phyloP scores from a whole-genome alignment of 2,888 invertebrate species.

The Leptogaster cylindrica region DNA sequence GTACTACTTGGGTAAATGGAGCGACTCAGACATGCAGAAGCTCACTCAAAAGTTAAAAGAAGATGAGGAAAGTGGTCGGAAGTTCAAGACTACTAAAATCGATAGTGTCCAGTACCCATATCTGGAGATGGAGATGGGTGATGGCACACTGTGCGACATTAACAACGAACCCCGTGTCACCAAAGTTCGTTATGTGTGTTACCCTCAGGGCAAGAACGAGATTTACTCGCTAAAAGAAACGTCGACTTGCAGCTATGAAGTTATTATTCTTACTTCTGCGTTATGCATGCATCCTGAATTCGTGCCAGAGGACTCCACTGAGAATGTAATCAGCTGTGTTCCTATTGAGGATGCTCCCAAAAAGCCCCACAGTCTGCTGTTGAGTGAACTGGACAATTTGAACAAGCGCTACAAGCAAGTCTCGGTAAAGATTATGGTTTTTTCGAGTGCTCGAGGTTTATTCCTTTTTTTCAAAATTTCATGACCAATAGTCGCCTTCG shows the following conservation, averaged over 20 bases:
- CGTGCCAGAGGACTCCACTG: slow-evolving; percentile 77
- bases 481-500: too few relatives aligned
- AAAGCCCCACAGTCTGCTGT: slow-evolving; percentile 75
- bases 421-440: slow-evolving; percentile 59
- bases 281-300: slow-evolving; percentile 91
- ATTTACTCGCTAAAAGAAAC: slow-evolving; percentile 92
- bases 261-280: slow-evolving; percentile 82
- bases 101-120: slow-evolving; percentile 90
- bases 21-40: slow-evolving; percentile 68
- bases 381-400: slow-evolving; percentile 75
- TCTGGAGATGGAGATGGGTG: slow-evolving; percentile 83
- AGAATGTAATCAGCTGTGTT: slow-evolving; percentile 77
- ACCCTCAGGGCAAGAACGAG: slow-evolving; percentile 86
- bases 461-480: neutral
- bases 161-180: slow-evolving; percentile 83
- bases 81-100: slow-evolving; percentile 74
- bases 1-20: slow-evolving; percentile 83
- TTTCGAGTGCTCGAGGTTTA: neutral
- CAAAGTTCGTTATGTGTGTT: slow-evolving; percentile 87
- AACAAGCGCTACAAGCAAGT: slow-evolving; percentile 70
- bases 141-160: slow-evolving; percentile 91
- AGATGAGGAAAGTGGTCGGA: slow-evolving; percentile 65
- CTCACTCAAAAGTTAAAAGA: slow-evolving; percentile 64
- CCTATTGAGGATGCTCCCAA: slow-evolving; percentile 71
- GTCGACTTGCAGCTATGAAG: slow-evolving; percentile 93